phyloP scores from a whole-genome alignment of 2,888 invertebrate species.

The Odontocolon sp. region DNA sequence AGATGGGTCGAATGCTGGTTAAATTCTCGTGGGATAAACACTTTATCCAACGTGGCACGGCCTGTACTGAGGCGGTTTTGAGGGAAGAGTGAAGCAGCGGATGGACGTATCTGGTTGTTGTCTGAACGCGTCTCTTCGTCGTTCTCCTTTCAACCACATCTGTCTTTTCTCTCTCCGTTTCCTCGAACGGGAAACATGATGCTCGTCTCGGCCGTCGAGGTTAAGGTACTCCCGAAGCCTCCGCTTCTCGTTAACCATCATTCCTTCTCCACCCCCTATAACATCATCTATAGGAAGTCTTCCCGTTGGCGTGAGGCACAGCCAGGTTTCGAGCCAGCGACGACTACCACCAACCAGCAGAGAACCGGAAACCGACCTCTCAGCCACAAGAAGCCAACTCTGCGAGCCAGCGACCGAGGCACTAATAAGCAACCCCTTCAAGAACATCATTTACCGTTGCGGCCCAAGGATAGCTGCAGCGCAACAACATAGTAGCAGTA shows the following conservation, averaged over 20 bases:
- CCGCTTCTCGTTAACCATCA: conserved; percentile 52
- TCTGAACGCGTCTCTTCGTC: conserved; percentile 36
- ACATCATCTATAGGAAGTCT: conserved; percentile 38
- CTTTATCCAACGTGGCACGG: conserved; percentile 41
- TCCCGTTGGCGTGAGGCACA: neutral
- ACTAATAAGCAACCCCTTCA: conserved; percentile 63
- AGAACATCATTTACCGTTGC: conserved; percentile 59
- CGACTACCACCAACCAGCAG: too few species aligned
- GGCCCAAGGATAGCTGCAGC: conserved; percentile 25
- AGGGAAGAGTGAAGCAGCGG: conserved; percentile 47
- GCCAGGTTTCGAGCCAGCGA: conserved; percentile 24
- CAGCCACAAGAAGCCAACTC: conserved; percentile 57
- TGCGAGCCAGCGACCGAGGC: conserved; percentile 43
- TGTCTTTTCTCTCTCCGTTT: neutral
- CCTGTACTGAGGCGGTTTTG: conserved; percentile 4
- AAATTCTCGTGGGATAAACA: conserved; percentile 45
- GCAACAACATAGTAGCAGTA: too few species aligned
- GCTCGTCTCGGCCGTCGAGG: conserved; percentile 43
- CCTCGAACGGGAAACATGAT: conserved; percentile 36
- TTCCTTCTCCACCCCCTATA: conserved; percentile 10
- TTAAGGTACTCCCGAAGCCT: conserved; percentile 38
- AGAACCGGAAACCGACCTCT: conserved; percentile 61
- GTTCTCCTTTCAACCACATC: neutral
- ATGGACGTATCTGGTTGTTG: conserved; percentile 49
- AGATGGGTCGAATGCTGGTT: neutral